These are phyloP conservation scores for Odocoileus hemionus DNA, from an alignment of 2,113 vertebrate genomes.

Conservation along the genomic window DNA sequence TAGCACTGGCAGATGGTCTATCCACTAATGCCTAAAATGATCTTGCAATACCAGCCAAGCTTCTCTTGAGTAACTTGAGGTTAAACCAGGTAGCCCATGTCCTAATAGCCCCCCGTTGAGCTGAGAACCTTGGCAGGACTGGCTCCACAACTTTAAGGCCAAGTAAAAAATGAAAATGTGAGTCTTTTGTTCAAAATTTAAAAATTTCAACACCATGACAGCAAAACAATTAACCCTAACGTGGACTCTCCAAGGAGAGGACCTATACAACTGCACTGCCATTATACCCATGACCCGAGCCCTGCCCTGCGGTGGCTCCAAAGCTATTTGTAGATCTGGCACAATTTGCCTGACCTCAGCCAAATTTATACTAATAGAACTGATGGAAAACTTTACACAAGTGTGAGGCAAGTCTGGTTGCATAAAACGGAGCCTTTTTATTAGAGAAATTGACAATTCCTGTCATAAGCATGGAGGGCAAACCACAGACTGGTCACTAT, in stretches of 20 bases:
- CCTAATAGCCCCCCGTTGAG: background rate
- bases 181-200: background rate
- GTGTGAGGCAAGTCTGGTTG: background rate
- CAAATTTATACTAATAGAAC: background rate
- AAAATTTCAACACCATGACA: background rate
- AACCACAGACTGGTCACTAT: background rate
- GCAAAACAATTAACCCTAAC: background rate
- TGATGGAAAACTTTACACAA: background rate
- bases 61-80: background rate
- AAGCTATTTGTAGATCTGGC: background rate
- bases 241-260: background rate
- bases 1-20: background rate
- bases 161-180: background rate
- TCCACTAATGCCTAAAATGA: background rate
- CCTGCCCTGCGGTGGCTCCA: no score
- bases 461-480: background rate
- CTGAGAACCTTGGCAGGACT: background rate
- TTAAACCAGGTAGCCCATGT: background rate
- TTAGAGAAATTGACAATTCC: background rate
- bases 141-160: background rate
- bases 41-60: background rate
- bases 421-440: background rate
- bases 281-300: background rate
- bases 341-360: background rate
- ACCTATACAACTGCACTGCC: background rate